Evolutionary conservation across 2,888 invertebrate genomes (phyloP), one percentile per base, ranked within the genome.

Genomic region (Ethmia dodecea): DNA sequence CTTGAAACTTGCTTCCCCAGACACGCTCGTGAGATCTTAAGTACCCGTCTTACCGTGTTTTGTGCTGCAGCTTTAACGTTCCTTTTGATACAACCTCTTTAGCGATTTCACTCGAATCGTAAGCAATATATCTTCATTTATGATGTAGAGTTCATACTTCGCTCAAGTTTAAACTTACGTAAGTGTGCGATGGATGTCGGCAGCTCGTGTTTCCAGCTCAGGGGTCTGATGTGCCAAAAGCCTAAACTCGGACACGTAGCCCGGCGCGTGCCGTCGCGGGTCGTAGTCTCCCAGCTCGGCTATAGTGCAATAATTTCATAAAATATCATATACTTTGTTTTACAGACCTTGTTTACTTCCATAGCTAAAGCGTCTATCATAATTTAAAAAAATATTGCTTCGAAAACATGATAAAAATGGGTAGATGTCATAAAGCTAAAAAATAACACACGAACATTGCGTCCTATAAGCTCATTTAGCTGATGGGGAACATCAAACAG

Each of bases 261-360:
- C 97, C 13, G 91, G 89, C 18, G 92, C 92, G 73, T 98, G 96
- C 37, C 95, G 88, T 52, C 95, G 89, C 16, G 93, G 91, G 76
- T 98, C 97, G 77, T 93, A 97, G 88, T 98, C 98, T 1, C 98
- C 98, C 42, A 98, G 87, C 87, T 98, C 98, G 63, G 98, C 97
- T 97, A 86, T 26, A 46, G 16, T 42, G 41, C 36, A 38, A 38
- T 26, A 46, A 38, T n/a, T n/a, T n/a, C 14, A 31, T 10, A 31
- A 4, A 24, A 31, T 24, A 12, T 31, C n/a, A 13, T 24, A 24
- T n/a, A 24, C 31, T 14, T 5, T 10, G 2, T 31, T 15, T 1
- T 2, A 2, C 11, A 16, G 8, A 13, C 8, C 13, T 24, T 24
- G 22, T 22, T 22, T 31, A 33, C 33, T 27, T 26, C 1, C 6